Evolutionary conservation across 2,113 vertebrate species (phyloP).

Genomic region (Peromyscus polionotus): DNA sequence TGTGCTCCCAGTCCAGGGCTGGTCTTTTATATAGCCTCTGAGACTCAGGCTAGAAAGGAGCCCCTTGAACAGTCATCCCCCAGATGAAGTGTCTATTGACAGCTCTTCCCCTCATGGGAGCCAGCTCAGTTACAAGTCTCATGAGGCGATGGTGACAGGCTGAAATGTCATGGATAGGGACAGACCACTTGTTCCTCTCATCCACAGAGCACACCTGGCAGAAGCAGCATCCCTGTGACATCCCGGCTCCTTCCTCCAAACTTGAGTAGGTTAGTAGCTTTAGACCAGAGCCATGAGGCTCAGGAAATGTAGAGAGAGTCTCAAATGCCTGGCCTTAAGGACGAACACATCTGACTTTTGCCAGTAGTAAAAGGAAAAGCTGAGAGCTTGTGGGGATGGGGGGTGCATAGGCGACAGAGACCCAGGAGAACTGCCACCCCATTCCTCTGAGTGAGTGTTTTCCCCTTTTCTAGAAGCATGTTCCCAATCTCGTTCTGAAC

Average conservation of each 20-base stretch:
- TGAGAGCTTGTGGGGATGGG: not conserved
- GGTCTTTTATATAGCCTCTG: not conserved
- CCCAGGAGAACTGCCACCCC: fast-evolving
- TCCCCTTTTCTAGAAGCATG: fast-evolving
- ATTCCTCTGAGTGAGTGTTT: not conserved
- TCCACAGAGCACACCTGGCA: fast-evolving
- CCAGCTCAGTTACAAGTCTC: not conserved
- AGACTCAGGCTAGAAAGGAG: not conserved
- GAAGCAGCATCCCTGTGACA: fast-evolving
- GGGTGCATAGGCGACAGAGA: not conserved
- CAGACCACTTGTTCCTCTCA: fast-evolving
- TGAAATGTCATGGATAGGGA: not conserved
- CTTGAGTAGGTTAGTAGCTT: not conserved
- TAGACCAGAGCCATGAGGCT: not conserved
- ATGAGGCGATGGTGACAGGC: not conserved
- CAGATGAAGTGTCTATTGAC: not conserved
- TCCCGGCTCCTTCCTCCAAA: not conserved
- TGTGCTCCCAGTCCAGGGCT: fast-evolving
- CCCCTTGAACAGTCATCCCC: not conserved
- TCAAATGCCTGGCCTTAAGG: not conserved
- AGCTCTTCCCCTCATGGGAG: not conserved
- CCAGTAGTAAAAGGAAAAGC: not conserved
- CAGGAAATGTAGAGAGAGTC: not conserved
- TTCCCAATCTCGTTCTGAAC: not conserved
- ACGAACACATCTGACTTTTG: not conserved